Base-by-base conservation (phyloP, 1,140 invertebrate genomes). In the Aleiodes sp. region DNA sequence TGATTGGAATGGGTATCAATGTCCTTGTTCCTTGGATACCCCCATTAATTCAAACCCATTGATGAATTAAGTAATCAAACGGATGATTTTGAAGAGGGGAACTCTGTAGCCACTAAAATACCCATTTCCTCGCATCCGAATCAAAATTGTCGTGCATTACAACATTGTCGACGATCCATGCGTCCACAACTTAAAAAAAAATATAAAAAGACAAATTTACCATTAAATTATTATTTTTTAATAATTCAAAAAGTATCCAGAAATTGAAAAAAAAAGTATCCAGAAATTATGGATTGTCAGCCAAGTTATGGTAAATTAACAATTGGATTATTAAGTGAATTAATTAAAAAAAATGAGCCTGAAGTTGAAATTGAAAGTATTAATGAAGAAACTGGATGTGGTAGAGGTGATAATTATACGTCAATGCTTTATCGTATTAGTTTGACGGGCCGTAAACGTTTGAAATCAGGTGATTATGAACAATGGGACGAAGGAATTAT, bases 401-500 rank as follows among this genome's bases (percentile, higher is more conserved):
- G 90, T 65, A 85, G 91, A 35, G 91, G 91, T 4, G 91, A 93
- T 71, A 93, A 92, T 78, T 92, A 93, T 73, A 92, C 91, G 0
- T 92, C 91, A 8, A 91, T 92, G 87, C 79, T 92, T 0, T 92
- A 92, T 76, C 87, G 91, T 12, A 84, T 92, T 31, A 83, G 84
- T 0, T 78, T 90, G 0, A 89, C 87, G 70, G 91, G 91, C 0
- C 82, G 84, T 4, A 85, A 87, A 21, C 84, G 84, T 31, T 64
- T 76, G 4, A 74, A 74, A n/a, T 79, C 80, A 31, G 80, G 80
- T 0, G 83, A 83, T 31, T 83, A 81, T 71, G 79, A 84, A 8
- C 82, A 85, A 16, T 93, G 90, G 88, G 82, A 89, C 56, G 85
- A 87, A 26, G 88, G 88, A 6, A 87, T 93, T 6, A 92, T 93